Evolutionary conservation across 2,113 vertebrate species (phyloP).

Genomic region (Apeltes quadracus): DNA sequence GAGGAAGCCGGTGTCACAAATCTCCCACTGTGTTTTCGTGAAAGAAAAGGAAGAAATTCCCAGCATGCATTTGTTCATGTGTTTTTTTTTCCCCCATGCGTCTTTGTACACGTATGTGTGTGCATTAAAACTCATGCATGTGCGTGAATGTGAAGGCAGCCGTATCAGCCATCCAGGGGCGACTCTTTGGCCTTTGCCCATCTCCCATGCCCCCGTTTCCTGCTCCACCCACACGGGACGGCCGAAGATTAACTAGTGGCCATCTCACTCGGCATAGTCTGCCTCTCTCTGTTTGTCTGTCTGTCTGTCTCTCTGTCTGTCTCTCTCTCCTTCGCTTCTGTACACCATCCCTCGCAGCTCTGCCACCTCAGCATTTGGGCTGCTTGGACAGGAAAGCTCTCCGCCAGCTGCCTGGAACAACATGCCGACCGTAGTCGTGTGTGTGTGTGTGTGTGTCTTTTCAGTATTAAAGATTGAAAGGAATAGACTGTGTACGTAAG

Average conservation of each 20-base stretch:
- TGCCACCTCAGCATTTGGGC: constrained; percentile 78
- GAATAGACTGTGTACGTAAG: constrained; percentile 13
- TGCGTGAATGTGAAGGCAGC: constrained; percentile 6
- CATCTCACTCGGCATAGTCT: constrained; percentile 61
- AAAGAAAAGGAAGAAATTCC: too few relatives aligned
- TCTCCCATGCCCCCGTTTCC: constrained; percentile 62
- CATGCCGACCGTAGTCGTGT: constrained; percentile 64
- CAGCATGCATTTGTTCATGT: background rate
- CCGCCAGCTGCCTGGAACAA: constrained; percentile 75
- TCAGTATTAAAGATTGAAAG: constrained; percentile 44
- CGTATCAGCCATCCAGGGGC: constrained; percentile 15
- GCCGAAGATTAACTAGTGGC: constrained; percentile 61
- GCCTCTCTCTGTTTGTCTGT: constrained; percentile 19
- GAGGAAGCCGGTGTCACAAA: background rate
- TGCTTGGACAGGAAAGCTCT: constrained; percentile 78
- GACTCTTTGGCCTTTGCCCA: constrained; percentile 38
- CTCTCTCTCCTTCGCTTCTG: constrained; percentile 14
- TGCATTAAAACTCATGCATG: background rate
- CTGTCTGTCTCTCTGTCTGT: background rate
- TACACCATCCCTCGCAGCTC: constrained; percentile 60
- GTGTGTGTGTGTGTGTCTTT: constrained; percentile 27
- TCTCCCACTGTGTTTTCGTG: too few relatives aligned
- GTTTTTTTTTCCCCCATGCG: background rate
- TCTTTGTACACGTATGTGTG: constrained; percentile 1
- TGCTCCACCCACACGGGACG: constrained; percentile 33